Conservation (phyloP, 2,797 vertebrate species). For the Alcedo atthis region DNA sequence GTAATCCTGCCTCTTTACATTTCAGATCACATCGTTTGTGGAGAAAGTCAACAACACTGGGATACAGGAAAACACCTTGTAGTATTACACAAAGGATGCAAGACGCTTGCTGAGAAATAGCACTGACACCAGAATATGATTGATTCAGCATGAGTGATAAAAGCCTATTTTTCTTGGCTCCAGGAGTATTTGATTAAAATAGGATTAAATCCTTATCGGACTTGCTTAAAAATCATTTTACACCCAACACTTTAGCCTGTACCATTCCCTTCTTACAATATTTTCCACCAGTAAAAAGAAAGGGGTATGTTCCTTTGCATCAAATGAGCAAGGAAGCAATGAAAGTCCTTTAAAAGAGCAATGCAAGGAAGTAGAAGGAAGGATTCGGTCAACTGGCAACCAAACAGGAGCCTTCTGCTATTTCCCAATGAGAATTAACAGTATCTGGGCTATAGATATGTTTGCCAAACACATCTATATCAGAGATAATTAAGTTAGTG, state of each 20-base stretch:
- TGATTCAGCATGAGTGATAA: neutral
- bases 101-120: constrained; percentile 16
- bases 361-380: constrained; percentile 67
- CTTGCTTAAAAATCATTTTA: constrained; percentile 21
- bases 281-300: neutral
- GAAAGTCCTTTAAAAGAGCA: constrained; percentile 58
- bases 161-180: constrained; percentile 16
- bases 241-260: neutral
- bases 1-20: constrained; percentile 12
- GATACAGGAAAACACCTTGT: constrained; percentile 26
- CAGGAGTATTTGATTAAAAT: constrained; percentile 29
- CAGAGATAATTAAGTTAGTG: constrained; percentile 79
- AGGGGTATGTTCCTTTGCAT: neutral
- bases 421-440: constrained; percentile 73
- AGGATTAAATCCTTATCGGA: neutral
- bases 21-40: constrained; percentile 3
- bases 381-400: constrained; percentile 73
- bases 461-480: constrained; percentile 75
- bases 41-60: constrained; percentile 1
- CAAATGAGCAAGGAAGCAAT: neutral
- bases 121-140: neutral
- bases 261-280: neutral
- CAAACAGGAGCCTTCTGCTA: constrained; percentile 60
- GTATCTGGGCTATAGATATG: constrained; percentile 74
- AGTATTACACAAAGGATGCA: neutral